A percentile compares a stretch with the other conserved stretches of the same genome.
phyloP scores from a whole-genome alignment of 2,113 vertebrate species.

The Apaloderma vittatum region DNA sequence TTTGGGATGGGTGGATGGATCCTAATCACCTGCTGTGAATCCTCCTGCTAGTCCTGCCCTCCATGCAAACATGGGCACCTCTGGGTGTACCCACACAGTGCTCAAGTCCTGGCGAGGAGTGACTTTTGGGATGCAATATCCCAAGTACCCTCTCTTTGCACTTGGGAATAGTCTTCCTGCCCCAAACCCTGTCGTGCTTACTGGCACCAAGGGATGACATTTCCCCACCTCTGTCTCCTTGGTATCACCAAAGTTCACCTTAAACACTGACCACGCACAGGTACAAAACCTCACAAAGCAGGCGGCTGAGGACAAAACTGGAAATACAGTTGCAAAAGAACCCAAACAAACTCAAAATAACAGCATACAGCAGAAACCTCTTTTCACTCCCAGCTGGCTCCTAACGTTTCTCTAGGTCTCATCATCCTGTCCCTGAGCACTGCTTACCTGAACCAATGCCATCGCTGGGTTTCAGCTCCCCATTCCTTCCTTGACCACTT shows the following conservation, averaged over 20 bases:
- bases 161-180: background rate
- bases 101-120: fast-evolving
- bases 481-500: background rate
- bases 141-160: fast-evolving
- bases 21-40: background rate
- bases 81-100: fast-evolving
- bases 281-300: background rate
- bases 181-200: background rate
- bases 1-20: background rate
- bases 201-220: fast-evolving
- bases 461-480: background rate
- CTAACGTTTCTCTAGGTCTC: background rate
- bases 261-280: fast-evolving
- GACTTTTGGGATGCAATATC: background rate
- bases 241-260: background rate
- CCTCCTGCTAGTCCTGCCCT: background rate
- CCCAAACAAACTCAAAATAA: background rate
- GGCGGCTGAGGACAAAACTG: fast-evolving
- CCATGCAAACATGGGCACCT: background rate
- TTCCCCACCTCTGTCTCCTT: background rate
- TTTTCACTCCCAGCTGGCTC: background rate
- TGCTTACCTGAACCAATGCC: background rate
- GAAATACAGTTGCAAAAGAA: background rate
- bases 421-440: fast-evolving
- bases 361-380: background rate